Evolutionary conservation across 2,113 vertebrate species (phyloP).

Genomic region (Semicossyphus pulcher): DNA sequence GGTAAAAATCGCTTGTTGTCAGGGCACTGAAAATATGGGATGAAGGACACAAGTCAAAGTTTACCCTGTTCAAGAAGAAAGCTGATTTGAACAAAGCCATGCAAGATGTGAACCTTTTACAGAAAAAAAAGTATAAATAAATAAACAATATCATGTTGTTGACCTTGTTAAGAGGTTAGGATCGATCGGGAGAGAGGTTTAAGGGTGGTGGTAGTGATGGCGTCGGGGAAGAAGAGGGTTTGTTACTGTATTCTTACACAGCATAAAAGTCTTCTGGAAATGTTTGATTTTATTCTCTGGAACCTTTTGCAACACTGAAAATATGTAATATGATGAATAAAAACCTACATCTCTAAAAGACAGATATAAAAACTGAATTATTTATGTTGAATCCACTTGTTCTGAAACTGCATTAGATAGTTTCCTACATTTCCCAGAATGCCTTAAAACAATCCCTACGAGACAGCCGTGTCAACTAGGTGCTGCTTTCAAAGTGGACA

Average conservation of each 20-base stretch:
- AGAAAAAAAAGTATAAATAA: conserved; percentile 56
- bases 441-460: background rate
- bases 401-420: background rate
- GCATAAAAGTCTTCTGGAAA: conserved; percentile 11
- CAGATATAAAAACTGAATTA: background rate
- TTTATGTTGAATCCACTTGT: background rate
- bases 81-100: background rate
- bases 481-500: background rate
- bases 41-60: background rate
- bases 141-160: conserved; percentile 46
- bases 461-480: background rate
- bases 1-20: background rate
- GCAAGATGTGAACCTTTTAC: conserved; percentile 7
- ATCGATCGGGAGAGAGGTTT: background rate
- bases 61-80: conserved; percentile 3
- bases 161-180: conserved; percentile 37
- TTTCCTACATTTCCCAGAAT: conserved; percentile 1
- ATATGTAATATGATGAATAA: background rate
- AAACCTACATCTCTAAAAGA: background rate
- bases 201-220: background rate
- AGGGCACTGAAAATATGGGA: background rate
- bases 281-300: background rate
- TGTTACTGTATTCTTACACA: background rate
- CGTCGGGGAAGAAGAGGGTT: background rate
- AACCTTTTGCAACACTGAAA: background rate